phyloP scores from a whole-genome alignment of 1,140 invertebrate species.

The Trichogramma pretiosum region DNA sequence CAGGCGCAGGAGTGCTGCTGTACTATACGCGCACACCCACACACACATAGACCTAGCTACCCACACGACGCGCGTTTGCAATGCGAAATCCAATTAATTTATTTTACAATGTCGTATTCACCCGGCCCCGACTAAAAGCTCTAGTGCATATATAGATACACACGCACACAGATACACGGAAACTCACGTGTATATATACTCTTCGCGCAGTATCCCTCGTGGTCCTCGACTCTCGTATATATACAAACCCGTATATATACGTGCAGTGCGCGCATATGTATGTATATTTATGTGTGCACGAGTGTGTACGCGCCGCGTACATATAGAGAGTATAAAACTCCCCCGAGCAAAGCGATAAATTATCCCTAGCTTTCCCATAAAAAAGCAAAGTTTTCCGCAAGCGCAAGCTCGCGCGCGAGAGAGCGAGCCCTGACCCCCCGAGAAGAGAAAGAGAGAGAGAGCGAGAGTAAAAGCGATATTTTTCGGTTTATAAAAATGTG shows the following conservation, averaged over 20 bases:
- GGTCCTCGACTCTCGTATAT: background rate
- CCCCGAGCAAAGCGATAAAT: conserved; percentile 5
- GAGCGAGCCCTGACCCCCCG: background rate
- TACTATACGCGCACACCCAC: no score
- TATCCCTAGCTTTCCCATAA: background rate
- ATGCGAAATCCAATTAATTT: conserved; percentile 15
- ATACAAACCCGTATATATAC: no score
- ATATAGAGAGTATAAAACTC: no score
- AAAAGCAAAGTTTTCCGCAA: conserved; percentile 12
- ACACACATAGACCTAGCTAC: conserved; percentile 12
- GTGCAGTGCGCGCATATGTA: background rate
- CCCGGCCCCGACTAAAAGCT: conserved; percentile 1
- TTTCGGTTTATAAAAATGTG: conserved; percentile 18
- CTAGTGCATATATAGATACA: no score
- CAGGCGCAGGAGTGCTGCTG: no score
- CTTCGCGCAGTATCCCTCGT: no score
- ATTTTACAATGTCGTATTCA: conserved; percentile 13
- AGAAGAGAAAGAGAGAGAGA: no score
- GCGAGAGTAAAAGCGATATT: conserved; percentile 14
- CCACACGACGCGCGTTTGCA: background rate
- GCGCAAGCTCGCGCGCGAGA: background rate
- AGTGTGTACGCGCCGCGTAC: no score
- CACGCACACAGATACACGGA: no score
- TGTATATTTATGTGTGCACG: conserved; percentile 9
- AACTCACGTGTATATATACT: no score